Conservation (phyloP, 2,113 vertebrate genomes). For the Carlito syrichta region DNA sequence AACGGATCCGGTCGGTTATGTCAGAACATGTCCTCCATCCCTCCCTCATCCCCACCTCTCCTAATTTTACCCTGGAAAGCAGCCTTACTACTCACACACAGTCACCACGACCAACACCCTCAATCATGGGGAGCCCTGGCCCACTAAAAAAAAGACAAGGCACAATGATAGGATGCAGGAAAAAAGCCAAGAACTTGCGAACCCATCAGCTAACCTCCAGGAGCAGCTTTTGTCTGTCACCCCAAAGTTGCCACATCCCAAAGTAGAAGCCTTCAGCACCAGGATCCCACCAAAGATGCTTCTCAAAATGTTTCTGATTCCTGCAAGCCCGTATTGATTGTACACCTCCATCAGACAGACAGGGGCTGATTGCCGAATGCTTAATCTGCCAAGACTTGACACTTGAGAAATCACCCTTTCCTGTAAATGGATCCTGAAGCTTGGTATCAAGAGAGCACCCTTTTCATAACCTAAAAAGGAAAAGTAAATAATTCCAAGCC, state of each 20-base stretch:
- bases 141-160: background rate
- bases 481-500: background rate
- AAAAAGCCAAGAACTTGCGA: slow-evolving; percentile 36
- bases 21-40: background rate
- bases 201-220: slow-evolving; percentile 13
- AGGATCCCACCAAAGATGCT: background rate
- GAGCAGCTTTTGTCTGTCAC: slow-evolving; percentile 40
- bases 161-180: background rate
- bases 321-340: background rate
- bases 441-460: slow-evolving; percentile 1
- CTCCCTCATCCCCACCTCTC: background rate
- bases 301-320: slow-evolving; percentile 4
- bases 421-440: background rate
- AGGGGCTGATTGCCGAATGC: background rate
- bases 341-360: background rate
- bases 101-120: background rate
- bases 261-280: background rate
- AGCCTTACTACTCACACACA: background rate
- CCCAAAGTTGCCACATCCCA: background rate
- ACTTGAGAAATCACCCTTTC: slow-evolving; percentile 1
- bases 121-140: background rate
- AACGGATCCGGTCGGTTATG: background rate
- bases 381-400: background rate
- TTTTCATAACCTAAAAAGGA: slow-evolving; percentile 44
- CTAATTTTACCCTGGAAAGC: background rate